These are phyloP conservation scores for Nesoenas mayeri DNA, from an alignment of 2,113 vertebrate species.

Conservation along the genomic window DNA sequence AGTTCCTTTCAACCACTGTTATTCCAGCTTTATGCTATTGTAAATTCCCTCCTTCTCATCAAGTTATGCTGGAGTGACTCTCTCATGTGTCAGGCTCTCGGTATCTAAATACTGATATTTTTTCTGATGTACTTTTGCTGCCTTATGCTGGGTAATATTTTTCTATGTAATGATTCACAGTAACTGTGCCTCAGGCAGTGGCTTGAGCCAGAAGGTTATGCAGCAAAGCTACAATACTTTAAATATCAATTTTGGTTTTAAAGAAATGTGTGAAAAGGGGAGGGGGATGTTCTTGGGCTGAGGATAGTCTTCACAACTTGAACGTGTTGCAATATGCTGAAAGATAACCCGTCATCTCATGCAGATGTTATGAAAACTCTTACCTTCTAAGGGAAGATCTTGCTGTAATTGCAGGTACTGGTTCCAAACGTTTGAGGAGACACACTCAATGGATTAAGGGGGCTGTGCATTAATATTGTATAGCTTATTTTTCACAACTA, in stretches of 20 bases:
- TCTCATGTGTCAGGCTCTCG: not conserved
- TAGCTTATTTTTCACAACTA: not conserved
- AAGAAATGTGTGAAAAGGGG: not conserved
- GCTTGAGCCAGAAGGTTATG: not conserved
- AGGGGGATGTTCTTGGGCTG: not conserved
- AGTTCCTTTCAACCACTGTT: slow-evolving; percentile 45
- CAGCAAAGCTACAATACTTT: not conserved
- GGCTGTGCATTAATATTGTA: not conserved
- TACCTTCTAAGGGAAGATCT: not conserved
- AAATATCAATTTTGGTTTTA: not conserved
- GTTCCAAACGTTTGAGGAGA: not conserved
- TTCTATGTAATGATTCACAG: slow-evolving; percentile 6
- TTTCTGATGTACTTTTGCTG: not conserved
- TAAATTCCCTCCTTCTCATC: not conserved
- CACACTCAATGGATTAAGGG: not conserved
- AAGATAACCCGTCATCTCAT: not conserved
- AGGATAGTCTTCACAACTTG: not conserved
- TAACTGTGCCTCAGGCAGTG: not conserved
- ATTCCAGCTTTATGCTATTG: slow-evolving; percentile 55
- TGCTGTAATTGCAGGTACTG: not conserved
- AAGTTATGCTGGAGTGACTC: not conserved
- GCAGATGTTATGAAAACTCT: not conserved
- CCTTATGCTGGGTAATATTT: slow-evolving; percentile 8
- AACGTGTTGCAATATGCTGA: not conserved
- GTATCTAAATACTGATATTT: not conserved